Conservation (phyloP, 2,888 invertebrate genomes). For the Odontocolon sp. region DNA sequence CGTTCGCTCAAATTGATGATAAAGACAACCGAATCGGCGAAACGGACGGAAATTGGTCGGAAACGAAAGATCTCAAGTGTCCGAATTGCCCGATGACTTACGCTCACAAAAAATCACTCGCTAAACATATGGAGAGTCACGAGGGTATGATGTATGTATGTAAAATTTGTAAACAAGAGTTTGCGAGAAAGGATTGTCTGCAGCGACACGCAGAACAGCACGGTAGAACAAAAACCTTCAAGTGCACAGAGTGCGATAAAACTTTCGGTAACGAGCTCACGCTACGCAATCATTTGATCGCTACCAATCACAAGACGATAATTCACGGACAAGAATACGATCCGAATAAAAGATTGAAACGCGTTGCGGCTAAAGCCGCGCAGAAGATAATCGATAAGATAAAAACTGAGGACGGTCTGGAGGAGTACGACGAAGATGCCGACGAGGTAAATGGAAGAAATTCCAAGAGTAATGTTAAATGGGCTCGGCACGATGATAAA, state of each 20-base stretch:
- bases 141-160: conserved; percentile 66
- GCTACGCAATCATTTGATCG: conserved; percentile 78
- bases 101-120: conserved; percentile 67
- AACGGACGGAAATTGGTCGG: conserved; percentile 22
- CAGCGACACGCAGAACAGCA: conserved; percentile 74
- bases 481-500: conserved; percentile 26
- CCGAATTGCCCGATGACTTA: conserved; percentile 67
- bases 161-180: conserved; percentile 73
- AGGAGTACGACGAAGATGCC: conserved; percentile 70
- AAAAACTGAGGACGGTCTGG: conserved; percentile 74
- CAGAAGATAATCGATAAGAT: conserved; percentile 79
- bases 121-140: conserved; percentile 70
- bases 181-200: conserved; percentile 71
- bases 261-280: conserved; percentile 77
- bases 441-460: conserved; percentile 44
- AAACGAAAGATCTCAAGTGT: conserved; percentile 65
- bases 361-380: conserved; percentile 78
- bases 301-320: conserved; percentile 77
- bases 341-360: conserved; percentile 77
- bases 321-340: conserved; percentile 77
- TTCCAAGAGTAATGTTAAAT: conserved; percentile 12
- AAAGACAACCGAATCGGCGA: conserved; percentile 7
- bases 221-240: conserved; percentile 67
- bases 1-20: background rate
- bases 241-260: conserved; percentile 77